phyloP scores from a whole-genome alignment of 1,140 invertebrate genomes.

The Neomicropteryx cornuta region DNA sequence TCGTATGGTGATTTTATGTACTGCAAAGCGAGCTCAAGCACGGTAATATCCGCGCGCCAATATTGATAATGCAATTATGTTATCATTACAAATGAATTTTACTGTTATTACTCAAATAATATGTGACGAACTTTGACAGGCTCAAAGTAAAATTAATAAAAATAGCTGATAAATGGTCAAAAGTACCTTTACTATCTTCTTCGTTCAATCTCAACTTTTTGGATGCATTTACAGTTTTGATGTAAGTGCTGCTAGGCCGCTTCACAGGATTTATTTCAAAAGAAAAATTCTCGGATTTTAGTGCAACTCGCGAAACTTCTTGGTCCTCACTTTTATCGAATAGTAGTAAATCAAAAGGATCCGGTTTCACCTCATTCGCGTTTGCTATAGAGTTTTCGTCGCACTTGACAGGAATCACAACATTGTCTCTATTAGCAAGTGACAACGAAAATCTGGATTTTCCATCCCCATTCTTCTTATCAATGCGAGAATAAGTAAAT shows the following conservation, averaged over 20 bases:
- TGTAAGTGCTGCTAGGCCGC: slow-evolving; percentile 25
- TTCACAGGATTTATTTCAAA: slow-evolving; percentile 29
- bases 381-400: slow-evolving; percentile 21
- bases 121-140: neutral
- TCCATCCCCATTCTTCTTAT: slow-evolving; percentile 33
- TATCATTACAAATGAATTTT: slow-evolving; percentile 1
- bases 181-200: neutral
- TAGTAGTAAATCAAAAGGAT: slow-evolving; percentile 13
- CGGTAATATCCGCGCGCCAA: too few species aligned
- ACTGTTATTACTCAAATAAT: neutral
- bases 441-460: slow-evolving; percentile 33
- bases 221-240: slow-evolving; percentile 29
- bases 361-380: slow-evolving; percentile 18
- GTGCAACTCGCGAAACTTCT: too few species aligned
- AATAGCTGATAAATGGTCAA: neutral
- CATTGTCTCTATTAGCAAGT: slow-evolving; percentile 35
- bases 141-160: neutral
- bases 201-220: slow-evolving; percentile 20
- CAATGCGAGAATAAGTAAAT: slow-evolving; percentile 29
- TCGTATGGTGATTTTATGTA: too few species aligned
- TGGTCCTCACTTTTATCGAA: slow-evolving; percentile 25
- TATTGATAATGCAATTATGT: neutral
- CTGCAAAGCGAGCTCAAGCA: too few species aligned
- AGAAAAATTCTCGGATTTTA: too few species aligned
- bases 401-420: slow-evolving; percentile 23